phyloP scores from a whole-genome alignment of 1,140 invertebrate genomes.

The Chionoecetes opilio region DNA sequence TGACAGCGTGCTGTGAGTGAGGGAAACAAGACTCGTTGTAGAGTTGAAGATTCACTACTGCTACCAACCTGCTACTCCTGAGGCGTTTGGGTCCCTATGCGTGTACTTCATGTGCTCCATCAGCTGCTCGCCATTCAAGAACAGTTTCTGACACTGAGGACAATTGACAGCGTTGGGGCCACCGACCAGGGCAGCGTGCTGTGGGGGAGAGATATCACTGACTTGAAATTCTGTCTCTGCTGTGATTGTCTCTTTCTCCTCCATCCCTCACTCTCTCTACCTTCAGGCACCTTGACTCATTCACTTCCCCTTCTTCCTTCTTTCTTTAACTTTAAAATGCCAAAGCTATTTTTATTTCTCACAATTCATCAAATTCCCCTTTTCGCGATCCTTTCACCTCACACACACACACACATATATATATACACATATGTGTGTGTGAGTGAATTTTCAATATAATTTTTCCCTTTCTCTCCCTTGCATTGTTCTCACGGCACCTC shows the following conservation, averaged over 20 bases:
- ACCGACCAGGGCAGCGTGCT: conserved; percentile 95
- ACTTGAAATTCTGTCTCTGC: conserved; percentile 16
- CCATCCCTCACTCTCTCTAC: conserved; percentile 11
- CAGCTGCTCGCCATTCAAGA: conserved; percentile 94
- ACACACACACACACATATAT: not conserved
- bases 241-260: not conserved
- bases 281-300: not conserved
- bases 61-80: conserved; percentile 94
- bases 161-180: conserved; percentile 92
- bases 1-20: conserved; percentile 96
- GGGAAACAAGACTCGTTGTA: conserved; percentile 84
- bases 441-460: not conserved
- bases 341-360: conserved; percentile 2
- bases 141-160: conserved; percentile 96
- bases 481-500: not conserved
- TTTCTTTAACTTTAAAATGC: not conserved
- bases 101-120: conserved; percentile 98
- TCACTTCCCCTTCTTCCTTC: conserved; percentile 4
- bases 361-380: conserved; percentile 20
- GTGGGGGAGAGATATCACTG: conserved; percentile 87
- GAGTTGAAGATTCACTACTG: conserved; percentile 39
- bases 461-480: not conserved
- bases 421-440: too few relatives aligned
- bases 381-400: not conserved
- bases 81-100: conserved; percentile 95